phyloP scores from a whole-genome alignment of 2,113 vertebrate genomes.

The Hypomesus transpacificus region DNA sequence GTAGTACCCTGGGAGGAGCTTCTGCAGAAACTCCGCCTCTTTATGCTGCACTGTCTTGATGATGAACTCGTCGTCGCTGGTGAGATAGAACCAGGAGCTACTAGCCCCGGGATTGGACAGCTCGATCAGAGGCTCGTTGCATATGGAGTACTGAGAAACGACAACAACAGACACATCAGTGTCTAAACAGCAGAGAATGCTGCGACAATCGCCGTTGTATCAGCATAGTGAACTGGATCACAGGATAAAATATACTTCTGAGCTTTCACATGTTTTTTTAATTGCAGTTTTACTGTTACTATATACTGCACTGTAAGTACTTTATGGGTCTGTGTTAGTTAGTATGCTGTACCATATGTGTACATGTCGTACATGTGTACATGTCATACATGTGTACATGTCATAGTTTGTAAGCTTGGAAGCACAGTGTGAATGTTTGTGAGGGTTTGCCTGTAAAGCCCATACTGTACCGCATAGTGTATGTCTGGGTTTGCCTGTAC shows the following conservation, averaged over 20 bases:
- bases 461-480: no score
- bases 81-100: conserved; percentile 95
- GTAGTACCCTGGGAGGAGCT: conserved; percentile 94
- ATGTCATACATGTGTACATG: neutral
- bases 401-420: neutral
- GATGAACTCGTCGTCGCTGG: conserved; percentile 95
- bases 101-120: conserved; percentile 94
- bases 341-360: no score
- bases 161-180: no score
- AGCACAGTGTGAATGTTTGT: no score
- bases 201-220: neutral
- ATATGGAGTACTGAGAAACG: conserved; percentile 85
- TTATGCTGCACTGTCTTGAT: conserved; percentile 97
- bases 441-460: neutral
- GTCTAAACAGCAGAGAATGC: neutral
- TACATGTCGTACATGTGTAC: no score
- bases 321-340: no score
- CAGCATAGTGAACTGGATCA: neutral
- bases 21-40: conserved; percentile 96
- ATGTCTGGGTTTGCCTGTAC: no score
- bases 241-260: no score
- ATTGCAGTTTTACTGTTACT: no score
- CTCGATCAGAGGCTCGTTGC: conserved; percentile 92
- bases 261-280: no score
- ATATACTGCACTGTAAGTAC: no score